Conservation (phyloP, 1,140 invertebrate genomes). For the Polypedilum pembai region DNA sequence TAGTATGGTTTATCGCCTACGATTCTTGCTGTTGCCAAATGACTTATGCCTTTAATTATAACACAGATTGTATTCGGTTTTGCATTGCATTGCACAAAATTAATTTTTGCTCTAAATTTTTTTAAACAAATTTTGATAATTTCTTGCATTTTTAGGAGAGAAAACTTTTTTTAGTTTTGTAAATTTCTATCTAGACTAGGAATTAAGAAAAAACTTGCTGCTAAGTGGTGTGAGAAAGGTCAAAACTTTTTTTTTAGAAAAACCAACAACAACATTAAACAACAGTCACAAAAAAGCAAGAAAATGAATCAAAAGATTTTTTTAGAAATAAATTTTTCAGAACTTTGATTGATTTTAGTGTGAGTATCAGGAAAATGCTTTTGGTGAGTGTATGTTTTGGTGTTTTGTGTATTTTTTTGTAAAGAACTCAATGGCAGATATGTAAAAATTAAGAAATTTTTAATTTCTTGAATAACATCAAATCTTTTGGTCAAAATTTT, state of each 20-base stretch:
- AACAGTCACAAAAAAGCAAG: conserved; percentile 21
- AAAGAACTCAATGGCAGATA: not conserved
- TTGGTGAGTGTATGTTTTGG: not conserved
- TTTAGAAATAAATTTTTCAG: not conserved
- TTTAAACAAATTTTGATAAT: conserved; percentile 12
- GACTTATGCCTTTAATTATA: conserved; percentile 51
- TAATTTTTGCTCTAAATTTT: conserved; percentile 1
- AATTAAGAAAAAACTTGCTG: not conserved
- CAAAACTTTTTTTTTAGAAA: not conserved
- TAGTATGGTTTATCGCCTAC: conserved; percentile 67
- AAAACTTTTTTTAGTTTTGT: not conserved
- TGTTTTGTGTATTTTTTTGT: too few species aligned
- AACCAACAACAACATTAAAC: conserved; percentile 20
- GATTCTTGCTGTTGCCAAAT: conserved; percentile 69
- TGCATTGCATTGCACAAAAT: not conserved
- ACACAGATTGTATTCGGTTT: conserved; percentile 33
- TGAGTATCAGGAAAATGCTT: too few species aligned
- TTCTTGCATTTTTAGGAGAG: not conserved
- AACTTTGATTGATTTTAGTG: not conserved
- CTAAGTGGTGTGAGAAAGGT: not conserved
- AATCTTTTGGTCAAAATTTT: too few species aligned
- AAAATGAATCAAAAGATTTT: conserved; percentile 19
- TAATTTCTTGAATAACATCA: too few species aligned
- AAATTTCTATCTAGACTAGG: not conserved
- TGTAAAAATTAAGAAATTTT: too few species aligned